Base-by-base conservation (phyloP, 2,797 vertebrate species). In the Uromys caudimaculatus region DNA sequence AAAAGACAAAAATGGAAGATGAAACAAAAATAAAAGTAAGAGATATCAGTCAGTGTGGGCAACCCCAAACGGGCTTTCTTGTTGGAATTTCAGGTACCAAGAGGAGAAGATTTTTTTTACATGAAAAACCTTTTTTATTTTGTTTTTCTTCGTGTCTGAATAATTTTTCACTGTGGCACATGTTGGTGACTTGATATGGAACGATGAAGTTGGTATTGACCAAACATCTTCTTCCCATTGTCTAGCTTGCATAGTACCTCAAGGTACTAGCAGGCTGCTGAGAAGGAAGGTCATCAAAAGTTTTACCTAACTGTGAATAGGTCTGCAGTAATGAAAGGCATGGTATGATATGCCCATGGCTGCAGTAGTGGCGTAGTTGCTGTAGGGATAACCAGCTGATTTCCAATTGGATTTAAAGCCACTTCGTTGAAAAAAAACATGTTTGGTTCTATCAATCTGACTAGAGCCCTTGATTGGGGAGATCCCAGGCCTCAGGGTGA, bases 1-100 rank as follows among this genome's bases (percentile, higher is more conserved):
- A 83, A 73, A 91, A 91, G n/a, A 50, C 73, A 93, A 93, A 95
- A 83, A 52, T 35, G 32, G 6, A 79, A 86, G 95, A 77, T 54
- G 71, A 95, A 92, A 90, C 56, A 90, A 86, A 92, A 91, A 54
- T 67, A 54, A 76, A 79, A 89, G 50, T 50, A 47, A 56, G 50
- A 47, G 12, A 12, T 12, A 27, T 11, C 38, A 32, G 2, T 56
- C 35, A 27, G 4, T 44, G 1, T 82, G 38, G 41, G 35, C 50
- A 21, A 38, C 32, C 41, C 13, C 27, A 35, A 92, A 79, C 38
- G 38, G 41, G 29, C 4, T 35, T 41, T 24, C 16, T 52, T 47
- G 21, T 75, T 41, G 10, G 62, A 23, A 71, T 82, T 81, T n/a
- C 6, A 44, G n/a, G 60, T n/a, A 50, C 19, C 58, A 47, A 3